Evolutionary conservation across 2,888 invertebrate species (phyloP).

Genomic region (Spisula subtruncata): DNA sequence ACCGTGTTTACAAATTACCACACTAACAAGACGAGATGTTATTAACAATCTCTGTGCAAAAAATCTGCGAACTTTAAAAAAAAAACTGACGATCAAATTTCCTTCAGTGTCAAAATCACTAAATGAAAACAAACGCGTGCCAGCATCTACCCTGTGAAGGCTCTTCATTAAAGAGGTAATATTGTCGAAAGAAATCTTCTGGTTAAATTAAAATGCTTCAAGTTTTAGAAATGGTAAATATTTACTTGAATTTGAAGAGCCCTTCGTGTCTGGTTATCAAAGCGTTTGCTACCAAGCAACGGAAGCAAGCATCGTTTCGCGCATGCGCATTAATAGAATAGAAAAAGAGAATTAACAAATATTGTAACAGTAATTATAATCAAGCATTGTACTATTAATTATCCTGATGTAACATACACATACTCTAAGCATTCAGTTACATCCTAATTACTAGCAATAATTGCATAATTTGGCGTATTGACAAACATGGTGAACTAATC

Average conservation of each 20-base stretch:
- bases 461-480: too few species aligned
- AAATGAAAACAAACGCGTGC: conserved; percentile 17
- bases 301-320: not conserved
- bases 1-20: conserved; percentile 27
- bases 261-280: not conserved
- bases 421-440: too few species aligned
- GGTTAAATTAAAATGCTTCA: conserved; percentile 17
- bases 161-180: conserved; percentile 17
- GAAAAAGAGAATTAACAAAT: too few species aligned
- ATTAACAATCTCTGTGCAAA: conserved; percentile 1
- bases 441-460: too few species aligned
- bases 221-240: not conserved
- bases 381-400: too few species aligned
- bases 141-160: not conserved
- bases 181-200: conserved; percentile 1
- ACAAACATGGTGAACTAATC: not conserved
- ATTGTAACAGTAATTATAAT: too few species aligned
- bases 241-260: conserved; percentile 1
- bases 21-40: conserved; percentile 37
- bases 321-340: not conserved
- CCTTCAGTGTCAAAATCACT: conserved; percentile 32
- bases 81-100: conserved; percentile 1
- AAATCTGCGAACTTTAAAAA: conserved; percentile 20
- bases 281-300: not conserved
- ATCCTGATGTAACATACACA: too few species aligned